Evolutionary conservation across 2,113 vertebrate genomes (phyloP).

Genomic region (Antennarius striatus): DNA sequence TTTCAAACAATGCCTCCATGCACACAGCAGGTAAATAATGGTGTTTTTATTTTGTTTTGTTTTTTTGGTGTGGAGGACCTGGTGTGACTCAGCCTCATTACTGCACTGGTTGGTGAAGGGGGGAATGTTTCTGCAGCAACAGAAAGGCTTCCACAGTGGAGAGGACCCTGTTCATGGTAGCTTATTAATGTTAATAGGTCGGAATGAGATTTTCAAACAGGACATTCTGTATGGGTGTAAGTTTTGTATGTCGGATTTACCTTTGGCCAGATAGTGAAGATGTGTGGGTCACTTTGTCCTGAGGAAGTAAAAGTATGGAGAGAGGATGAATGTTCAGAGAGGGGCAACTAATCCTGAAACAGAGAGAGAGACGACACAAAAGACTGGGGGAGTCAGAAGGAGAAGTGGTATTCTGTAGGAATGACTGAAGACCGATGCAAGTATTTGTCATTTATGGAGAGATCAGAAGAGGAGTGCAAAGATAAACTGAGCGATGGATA

Average conservation of each 20-base stretch:
- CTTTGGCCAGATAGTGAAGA: neutral
- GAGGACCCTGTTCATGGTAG: neutral
- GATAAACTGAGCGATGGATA: constrained; percentile 26
- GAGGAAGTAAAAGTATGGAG: constrained; percentile 11
- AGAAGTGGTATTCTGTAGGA: constrained; percentile 33
- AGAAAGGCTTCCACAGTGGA: constrained; percentile 1
- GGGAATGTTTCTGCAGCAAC: neutral
- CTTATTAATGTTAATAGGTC: neutral
- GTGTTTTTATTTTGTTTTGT: neutral
- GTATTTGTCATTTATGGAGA: constrained; percentile 54
- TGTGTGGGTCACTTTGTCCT: neutral
- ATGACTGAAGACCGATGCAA: constrained; percentile 54
- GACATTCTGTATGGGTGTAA: neutral
- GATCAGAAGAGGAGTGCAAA: constrained; percentile 32
- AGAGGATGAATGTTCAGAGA: constrained; percentile 12
- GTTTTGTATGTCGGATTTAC: neutral
- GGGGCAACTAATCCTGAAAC: constrained; percentile 28
- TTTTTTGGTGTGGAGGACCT: neutral
- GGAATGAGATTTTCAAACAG: constrained; percentile 12
- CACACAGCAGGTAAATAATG: neutral
- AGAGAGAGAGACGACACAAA: constrained; percentile 30
- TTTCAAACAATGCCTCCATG: neutral
- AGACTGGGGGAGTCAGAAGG: constrained; percentile 34
- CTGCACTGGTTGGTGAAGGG: neutral
- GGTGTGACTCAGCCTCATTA: neutral